Evolutionary conservation across 2,888 invertebrate species (phyloP).

Genomic region (Panorpa germanica): DNA sequence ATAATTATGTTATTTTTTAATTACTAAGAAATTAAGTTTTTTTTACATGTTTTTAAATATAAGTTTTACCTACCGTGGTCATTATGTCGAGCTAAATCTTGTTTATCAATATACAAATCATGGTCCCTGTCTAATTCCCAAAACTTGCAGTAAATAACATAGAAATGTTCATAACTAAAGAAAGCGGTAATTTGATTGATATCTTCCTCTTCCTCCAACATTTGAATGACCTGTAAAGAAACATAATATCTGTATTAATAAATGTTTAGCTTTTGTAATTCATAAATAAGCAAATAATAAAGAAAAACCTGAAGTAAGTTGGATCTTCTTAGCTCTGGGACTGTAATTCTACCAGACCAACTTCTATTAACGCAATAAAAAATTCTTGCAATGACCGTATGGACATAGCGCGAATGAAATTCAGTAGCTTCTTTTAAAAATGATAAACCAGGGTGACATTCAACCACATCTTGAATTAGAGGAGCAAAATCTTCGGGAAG

Average conservation of each 20-base stretch:
- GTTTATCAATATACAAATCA: conserved; percentile 86
- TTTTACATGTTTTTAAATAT: conserved; percentile 7
- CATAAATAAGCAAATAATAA: too few relatives aligned
- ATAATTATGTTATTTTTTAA: too few relatives aligned
- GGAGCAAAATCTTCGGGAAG: conserved; percentile 86
- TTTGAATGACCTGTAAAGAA: conserved; percentile 40
- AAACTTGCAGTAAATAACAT: conserved; percentile 99
- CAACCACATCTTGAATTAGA: conserved; percentile 92
- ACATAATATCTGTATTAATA: conserved; percentile 1
- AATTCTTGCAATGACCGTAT: conserved; percentile 96
- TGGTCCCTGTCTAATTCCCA: conserved; percentile 99
- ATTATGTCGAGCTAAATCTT: conserved; percentile 85
- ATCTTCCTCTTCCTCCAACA: conserved; percentile 89
- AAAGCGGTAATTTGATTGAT: conserved; percentile 85
- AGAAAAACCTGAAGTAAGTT: conserved; percentile 64
- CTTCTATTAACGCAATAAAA: conserved; percentile 93
- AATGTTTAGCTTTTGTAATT: not conserved
- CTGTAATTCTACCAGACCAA: conserved; percentile 86
- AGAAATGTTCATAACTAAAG: conserved; percentile 98
- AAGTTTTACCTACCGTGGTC: conserved; percentile 68
- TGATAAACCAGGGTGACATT: conserved; percentile 91
- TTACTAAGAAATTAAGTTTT: conserved; percentile 1
- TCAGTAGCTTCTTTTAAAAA: conserved; percentile 96
- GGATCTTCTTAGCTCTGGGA: conserved; percentile 76
- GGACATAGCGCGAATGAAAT: conserved; percentile 96